phyloP scores from a whole-genome alignment of 1,140 invertebrate genomes.

The Cydia amplana region DNA sequence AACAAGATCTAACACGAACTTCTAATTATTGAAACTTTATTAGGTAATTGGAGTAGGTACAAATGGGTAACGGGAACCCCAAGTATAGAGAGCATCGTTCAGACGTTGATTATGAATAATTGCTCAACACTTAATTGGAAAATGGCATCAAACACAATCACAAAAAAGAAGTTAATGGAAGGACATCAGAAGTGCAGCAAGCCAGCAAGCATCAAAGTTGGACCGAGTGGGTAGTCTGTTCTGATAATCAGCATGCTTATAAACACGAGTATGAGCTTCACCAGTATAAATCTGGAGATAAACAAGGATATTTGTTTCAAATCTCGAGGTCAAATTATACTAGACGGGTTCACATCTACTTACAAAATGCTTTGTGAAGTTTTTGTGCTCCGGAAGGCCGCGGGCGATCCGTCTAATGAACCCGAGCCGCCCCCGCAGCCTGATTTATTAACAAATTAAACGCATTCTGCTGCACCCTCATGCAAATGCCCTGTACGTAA shows the following conservation, averaged over 20 bases:
- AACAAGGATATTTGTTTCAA: not conserved
- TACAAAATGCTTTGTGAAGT: conserved; percentile 33
- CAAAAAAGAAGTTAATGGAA: conserved; percentile 35
- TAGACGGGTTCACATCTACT: not conserved
- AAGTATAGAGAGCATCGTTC: too few relatives aligned
- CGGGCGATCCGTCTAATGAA: conserved; percentile 77
- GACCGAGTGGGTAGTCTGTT: conserved; percentile 55
- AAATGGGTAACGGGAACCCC: too few relatives aligned
- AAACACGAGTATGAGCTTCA: not conserved
- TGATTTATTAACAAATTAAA: conserved; percentile 80
- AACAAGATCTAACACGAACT: too few relatives aligned
- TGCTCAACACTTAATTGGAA: not conserved
- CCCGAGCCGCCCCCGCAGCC: conserved; percentile 66
- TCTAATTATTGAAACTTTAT: not conserved
- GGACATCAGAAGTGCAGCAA: conserved; percentile 66
- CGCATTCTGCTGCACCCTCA: conserved; percentile 75
- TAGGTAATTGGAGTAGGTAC: too few relatives aligned
- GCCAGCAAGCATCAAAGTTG: conserved; percentile 51
- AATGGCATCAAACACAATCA: not conserved
- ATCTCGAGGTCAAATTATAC: not conserved
- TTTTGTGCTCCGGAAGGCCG: conserved; percentile 65
- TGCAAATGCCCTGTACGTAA: conserved; percentile 60
- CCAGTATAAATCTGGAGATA: not conserved
- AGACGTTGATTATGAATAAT: not conserved
- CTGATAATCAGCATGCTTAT: not conserved